phyloP scores from a whole-genome alignment of 1,140 invertebrate species.

The Diuraphis noxia region DNA sequence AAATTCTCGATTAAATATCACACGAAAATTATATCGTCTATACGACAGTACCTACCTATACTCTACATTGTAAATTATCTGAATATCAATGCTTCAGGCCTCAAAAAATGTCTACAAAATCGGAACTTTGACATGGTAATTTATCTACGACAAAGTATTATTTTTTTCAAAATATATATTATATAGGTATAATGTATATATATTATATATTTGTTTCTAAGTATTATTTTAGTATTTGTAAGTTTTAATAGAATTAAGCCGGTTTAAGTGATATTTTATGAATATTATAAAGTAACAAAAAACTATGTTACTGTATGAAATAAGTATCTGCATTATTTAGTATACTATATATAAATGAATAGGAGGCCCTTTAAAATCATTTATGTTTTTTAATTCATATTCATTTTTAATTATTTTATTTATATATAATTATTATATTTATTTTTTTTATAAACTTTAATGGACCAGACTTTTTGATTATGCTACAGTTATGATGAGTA shows the following conservation, averaged over 20 bases:
- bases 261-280: not conserved
- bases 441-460: too few species aligned
- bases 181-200: too few species aligned
- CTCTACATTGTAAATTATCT: not conserved
- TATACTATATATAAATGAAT: too few species aligned
- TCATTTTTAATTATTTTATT: too few species aligned
- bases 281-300: not conserved
- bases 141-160: not conserved
- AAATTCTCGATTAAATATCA: not conserved
- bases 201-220: not conserved
- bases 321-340: too few species aligned
- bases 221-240: not conserved
- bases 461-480: too few species aligned
- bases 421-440: too few species aligned
- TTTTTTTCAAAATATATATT: not conserved
- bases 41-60: not conserved
- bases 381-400: too few species aligned
- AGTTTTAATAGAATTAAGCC: not conserved
- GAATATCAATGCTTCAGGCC: not conserved
- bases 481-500: too few species aligned
- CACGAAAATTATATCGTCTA: not conserved
- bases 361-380: too few species aligned
- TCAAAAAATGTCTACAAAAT: not conserved
- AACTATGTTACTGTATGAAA: too few species aligned
- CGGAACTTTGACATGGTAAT: not conserved